Percentiles rank a stretch among this genome's conserved stretches.
These are phyloP conservation scores for Deilephila porcellus DNA, from an alignment of 2,888 invertebrate genomes.

Conservation along the genomic window DNA sequence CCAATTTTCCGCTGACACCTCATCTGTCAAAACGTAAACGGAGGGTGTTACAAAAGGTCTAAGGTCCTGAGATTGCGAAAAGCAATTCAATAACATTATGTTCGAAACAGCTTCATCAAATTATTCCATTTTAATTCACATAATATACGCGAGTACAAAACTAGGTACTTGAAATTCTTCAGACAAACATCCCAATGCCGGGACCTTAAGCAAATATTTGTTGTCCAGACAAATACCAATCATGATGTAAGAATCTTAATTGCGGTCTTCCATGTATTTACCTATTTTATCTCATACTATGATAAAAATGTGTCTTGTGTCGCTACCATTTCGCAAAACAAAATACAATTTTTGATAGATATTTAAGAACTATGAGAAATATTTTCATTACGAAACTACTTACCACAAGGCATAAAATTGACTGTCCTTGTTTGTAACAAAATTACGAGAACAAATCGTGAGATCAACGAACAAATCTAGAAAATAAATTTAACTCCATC, in stretches of 20 bases:
- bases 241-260: too few relatives aligned
- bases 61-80: constrained; percentile 39
- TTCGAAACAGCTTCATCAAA: constrained; percentile 24
- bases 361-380: too few relatives aligned
- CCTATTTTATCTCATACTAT: too few relatives aligned
- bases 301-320: too few relatives aligned
- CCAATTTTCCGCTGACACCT: constrained; percentile 83
- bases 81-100: constrained; percentile 23
- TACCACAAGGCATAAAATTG: too few relatives aligned
- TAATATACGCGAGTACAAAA: not conserved
- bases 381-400: too few relatives aligned
- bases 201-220: not conserved
- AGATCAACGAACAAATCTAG: not conserved
- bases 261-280: too few relatives aligned
- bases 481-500: not conserved
- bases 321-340: too few relatives aligned
- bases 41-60: constrained; percentile 65
- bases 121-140: not conserved
- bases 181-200: not conserved
- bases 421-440: not conserved
- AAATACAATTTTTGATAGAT: too few relatives aligned
- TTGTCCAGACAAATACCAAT: not conserved
- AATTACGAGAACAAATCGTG: not conserved
- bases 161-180: not conserved
- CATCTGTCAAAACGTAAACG: constrained; percentile 75